Base-by-base conservation (phyloP, 1,140 invertebrate genomes). In the Papilio polyxenes region DNA sequence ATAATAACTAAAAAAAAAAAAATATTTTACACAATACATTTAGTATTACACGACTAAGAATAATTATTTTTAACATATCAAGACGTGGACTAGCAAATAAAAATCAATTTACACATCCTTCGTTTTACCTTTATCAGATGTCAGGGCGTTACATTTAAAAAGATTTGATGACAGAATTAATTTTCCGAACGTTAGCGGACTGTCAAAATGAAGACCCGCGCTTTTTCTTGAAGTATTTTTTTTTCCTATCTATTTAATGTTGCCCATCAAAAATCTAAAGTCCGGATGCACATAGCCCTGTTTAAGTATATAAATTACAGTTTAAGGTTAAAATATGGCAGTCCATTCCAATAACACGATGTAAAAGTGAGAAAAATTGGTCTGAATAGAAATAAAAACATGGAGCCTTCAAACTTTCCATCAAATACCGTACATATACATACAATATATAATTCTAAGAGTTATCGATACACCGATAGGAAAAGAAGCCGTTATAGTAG, bases 1-100 rank as follows among this genome's bases (percentile, higher is more conserved):
- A 93, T 93, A 92, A 89, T 92, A 92, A 92, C 90, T 92, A 93
- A 92, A 92, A 92, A 93, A 92, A 93, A 92, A 93, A 94, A 93
- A 94, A 92, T 91, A 90, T 93, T 92, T 92, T 93, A 92, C 92
- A 94, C 90, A 93, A 92, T 93, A 93, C 91, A 91, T 92, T 94
- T 94, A 94, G 92, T 93, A 90, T 92, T 94, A 92, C 91, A 93
- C 90, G 85, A 89, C 92, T 94, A 94, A 91, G 91, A 91, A 93
- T 93, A 92, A 92, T 92, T 89, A 92, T 90, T 91, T 91, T 90
- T 93, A 93, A 94, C 91, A 93, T 93, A 94, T 90, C 86, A 91
- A 91, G 89, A 90, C 81, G 89, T 91, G 90, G 92, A 94, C 92
- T 94, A 94, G 92, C 92, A 94, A 94, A 94, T 92, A 90, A 94